Evolutionary conservation across 2,888 invertebrate species (phyloP).

Genomic region (Drosophila melanosoma): DNA sequence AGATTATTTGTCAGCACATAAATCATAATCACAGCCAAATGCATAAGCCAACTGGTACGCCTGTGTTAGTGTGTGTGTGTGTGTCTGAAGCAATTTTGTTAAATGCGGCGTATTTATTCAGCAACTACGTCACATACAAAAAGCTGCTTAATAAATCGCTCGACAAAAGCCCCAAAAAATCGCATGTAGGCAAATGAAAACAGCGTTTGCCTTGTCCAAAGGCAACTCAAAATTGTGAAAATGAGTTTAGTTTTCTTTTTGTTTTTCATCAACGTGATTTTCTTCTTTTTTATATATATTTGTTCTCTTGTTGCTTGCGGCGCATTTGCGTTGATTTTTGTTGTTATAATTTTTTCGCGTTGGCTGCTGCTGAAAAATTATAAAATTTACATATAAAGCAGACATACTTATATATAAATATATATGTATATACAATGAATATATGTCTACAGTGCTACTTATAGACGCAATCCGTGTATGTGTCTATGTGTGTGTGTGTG

Average conservation of each 20-base stretch:
- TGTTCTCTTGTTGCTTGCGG: conserved; percentile 52
- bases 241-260: conserved; percentile 53
- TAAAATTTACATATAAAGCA: conserved; percentile 68
- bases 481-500: conserved; percentile 16
- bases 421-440: conserved; percentile 33
- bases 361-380: conserved; percentile 69
- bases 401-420: conserved; percentile 43
- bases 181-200: conserved; percentile 69
- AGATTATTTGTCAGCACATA: conserved; percentile 60
- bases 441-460: conserved; percentile 67
- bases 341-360: conserved; percentile 15
- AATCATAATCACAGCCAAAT: conserved; percentile 60
- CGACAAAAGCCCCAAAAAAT: conserved; percentile 57
- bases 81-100: conserved; percentile 54
- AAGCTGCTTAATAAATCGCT: conserved; percentile 64
- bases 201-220: conserved; percentile 53
- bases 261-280: conserved; percentile 50
- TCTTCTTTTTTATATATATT: conserved; percentile 1
- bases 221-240: conserved; percentile 52
- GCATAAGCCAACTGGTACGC: conserved; percentile 42
- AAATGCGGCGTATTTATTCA: conserved; percentile 63
- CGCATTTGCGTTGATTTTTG: conserved; percentile 75
- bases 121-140: conserved; percentile 72
- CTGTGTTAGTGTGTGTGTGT: not conserved
- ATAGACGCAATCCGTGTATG: conserved; percentile 31